Evolutionary conservation across 2,888 invertebrate species (phyloP), one percentile per base, ranked within the genome.

Genomic region (Physocephala rufipes): DNA sequence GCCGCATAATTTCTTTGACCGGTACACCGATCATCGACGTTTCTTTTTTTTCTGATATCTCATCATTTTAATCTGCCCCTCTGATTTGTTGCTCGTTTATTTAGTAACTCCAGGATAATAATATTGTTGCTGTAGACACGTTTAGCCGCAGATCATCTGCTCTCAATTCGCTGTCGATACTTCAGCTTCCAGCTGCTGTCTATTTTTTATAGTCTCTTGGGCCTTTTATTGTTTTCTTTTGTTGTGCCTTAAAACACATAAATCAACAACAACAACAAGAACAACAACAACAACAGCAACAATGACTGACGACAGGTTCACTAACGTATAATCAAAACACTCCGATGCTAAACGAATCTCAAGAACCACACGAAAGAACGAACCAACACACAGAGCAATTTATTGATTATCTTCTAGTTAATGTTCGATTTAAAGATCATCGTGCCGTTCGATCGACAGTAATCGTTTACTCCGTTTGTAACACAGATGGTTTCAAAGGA

Each of bases 21-120:
- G 3, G 24, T 12, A 21, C 53, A 24, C 53, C n/a, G 21, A 21
- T 13, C 2, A 12, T 53, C 53, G 19, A 16, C 24, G 9, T 2
- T 1, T 21, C 21, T 24, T 24, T 4, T 4, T 58, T 58, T 15
- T 4, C 5, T 36, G 24, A 58, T 26, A 26, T 12, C 58, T 24
- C 24, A 26, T 58, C 58, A 58, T 15, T 58, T 58, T 58, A 58
- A 58, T n/a, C n/a, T 58, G 58, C 58, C 58, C 16, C 28, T 58
- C 26, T 58, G 58, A 58, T 58, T 58, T 58, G 58, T 15, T 15
- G 58, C 58, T 15, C 28, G 26, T 26, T 21, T 53, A 21, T 21
- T 58, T 58, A 16, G 58, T 26, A 5, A 12, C 28, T 28, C 24
- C 28, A 5, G 12, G 58, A 58, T 24, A 58, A 58, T 12, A 9